Base-by-base conservation (phyloP, 2,113 vertebrate genomes). In the Etia nguti region DNA sequence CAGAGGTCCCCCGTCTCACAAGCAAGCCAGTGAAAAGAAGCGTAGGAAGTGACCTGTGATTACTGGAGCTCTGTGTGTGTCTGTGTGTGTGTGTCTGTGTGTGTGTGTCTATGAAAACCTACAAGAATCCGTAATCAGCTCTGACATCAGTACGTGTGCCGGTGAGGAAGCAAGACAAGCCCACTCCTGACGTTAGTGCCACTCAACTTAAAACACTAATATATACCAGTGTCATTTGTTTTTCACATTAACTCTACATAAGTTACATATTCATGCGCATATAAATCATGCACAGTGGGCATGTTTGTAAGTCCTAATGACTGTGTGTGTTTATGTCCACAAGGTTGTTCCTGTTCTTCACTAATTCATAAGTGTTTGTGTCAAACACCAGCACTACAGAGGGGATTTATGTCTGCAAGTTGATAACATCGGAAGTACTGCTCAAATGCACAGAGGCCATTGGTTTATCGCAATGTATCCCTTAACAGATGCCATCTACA, bases 11-110 rank as follows among this genome's bases (percentile, higher is more conserved):
- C 85, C 18, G 46, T 79, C 86, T 85, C 80, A 68, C 86, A 91
- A 48, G 87, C 83, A 50, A 57, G 73, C 84, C 31, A 7, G 60
- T 48, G 86, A 90, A 86, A 60, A 73, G 82, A 88, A 88, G 93
- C 88, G 88, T 84, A 65, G 93, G 91, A 92, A 84, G 81, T 87
- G 88, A 90, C 92, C 90, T 90, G 81, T 83, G 82, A 92, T 94
- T 90, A 84, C 89, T 20, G 86, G 86, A 83, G 79, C 90, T 92
- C 0, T 65, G 6, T 38, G 34, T 62, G 59, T 60, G 57, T 29
- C 15, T 29, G 50, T n/a, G 20, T 2, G 8, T 5, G 4, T 10
- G 26, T 31, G 57, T 60, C 8, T 26, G 11, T 26, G 24, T 81
- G 56, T 16, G 56, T 57, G 24, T 10, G 65, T 10, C 22, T 50